Evolutionary conservation across 2,888 invertebrate genomes (phyloP), one percentile per base, ranked within the genome.

Genomic region (Sinopyrophorus schimmeli): DNA sequence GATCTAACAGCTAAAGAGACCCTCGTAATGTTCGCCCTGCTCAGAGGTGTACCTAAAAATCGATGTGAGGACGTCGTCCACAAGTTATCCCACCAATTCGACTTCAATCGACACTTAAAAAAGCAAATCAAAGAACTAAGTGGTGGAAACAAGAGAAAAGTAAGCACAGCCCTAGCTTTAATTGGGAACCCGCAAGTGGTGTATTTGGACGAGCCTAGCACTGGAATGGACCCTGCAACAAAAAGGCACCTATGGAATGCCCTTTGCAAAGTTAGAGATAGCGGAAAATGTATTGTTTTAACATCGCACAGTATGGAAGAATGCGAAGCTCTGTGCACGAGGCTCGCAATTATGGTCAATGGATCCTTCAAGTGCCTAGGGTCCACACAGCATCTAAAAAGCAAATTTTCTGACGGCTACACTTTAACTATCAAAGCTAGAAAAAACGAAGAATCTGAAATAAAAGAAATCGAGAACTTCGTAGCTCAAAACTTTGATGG

Each of bases 221-320:
- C 74, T 74, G 89, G 89, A 20, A 87, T 89, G 76, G 90, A 92
- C 66, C 87, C 89, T 1, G 86, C 84, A 2, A 87, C 91, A 2
- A 82, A 89, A 62, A 77, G 92, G 40, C 82, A 86, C 52, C 78
- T 93, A 6, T 92, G 92, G 92, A 79, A 86, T 59, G 84, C 85
- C 7, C 78, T 91, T 17, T 78, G 80, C 53, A 78, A 80, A 44
- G 80, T 86, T 21, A 77, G 87, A 30, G 82, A 84, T 43, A 76
- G 80, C 2, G 90, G 91, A 0, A 81, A 82, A 66, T 86, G 88
- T 47, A 81, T 92, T 39, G 78, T 93, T 50, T 77, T 92, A 47
- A 92, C 92, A 9, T 91, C 91, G 24, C 89, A 90, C 75, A 88
- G 87, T 68, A 89, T 91, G 88, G 89, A 89, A 73, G 90, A 91